phyloP scores from a whole-genome alignment of 2,888 invertebrate genomes.

The Sinopyrophorus schimmeli region DNA sequence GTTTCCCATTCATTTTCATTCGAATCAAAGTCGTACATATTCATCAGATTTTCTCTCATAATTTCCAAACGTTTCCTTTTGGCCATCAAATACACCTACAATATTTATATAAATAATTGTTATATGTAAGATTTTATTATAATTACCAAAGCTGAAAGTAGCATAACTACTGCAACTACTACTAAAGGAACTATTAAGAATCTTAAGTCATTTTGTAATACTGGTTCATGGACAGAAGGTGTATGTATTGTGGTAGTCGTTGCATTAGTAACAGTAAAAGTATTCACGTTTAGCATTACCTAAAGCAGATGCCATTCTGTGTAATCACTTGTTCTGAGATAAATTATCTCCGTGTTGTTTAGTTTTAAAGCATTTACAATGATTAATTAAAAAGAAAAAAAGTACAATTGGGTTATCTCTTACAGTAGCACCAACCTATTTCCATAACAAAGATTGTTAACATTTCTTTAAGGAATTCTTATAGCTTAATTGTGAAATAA shows the following conservation, averaged over 20 bases:
- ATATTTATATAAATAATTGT: constrained; percentile 11
- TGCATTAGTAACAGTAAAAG: constrained; percentile 4
- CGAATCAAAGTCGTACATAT: constrained; percentile 70
- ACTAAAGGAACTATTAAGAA: constrained; percentile 52
- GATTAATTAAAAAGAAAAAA: too few relatives aligned
- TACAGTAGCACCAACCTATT: too few relatives aligned
- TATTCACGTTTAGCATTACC: constrained; percentile 8
- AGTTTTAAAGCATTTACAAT: too few relatives aligned
- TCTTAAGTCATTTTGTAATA: constrained; percentile 43
- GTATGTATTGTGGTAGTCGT: constrained; percentile 12
- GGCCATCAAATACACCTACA: constrained; percentile 59
- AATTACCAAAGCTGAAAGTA: constrained; percentile 52
- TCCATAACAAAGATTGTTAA: too few relatives aligned
- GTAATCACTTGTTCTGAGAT: too few relatives aligned
- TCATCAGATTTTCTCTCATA: constrained; percentile 66
- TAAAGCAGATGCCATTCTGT: constrained; percentile 18
- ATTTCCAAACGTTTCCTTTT: constrained; percentile 60
- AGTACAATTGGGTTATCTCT: too few relatives aligned
- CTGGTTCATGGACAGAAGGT: constrained; percentile 9
- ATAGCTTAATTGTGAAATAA: too few relatives aligned
- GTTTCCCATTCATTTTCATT: constrained; percentile 72
- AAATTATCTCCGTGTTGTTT: too few relatives aligned
- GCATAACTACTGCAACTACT: constrained; percentile 49
- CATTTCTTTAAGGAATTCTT: too few relatives aligned
- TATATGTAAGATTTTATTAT: constrained; percentile 5